These are phyloP conservation scores for Catocala fraxini DNA, from an alignment of 2,888 invertebrate species.

Conservation along the genomic window DNA sequence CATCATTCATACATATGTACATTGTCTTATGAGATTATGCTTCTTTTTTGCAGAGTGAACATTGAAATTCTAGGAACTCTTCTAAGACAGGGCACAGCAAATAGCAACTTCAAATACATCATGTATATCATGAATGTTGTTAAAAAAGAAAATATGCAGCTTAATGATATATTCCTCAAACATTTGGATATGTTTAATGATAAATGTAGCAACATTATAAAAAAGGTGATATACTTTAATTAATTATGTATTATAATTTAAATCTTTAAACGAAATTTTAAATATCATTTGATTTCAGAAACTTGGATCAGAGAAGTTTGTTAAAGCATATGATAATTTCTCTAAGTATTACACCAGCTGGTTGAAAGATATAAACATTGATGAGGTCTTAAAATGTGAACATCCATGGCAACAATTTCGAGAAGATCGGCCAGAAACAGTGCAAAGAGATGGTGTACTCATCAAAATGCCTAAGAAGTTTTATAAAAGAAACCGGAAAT, in stretches of 20 bases:
- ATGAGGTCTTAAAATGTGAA: slow-evolving; percentile 71
- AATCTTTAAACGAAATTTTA: neutral
- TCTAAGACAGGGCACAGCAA: slow-evolving; percentile 89
- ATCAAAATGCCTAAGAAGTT: slow-evolving; percentile 76
- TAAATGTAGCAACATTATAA: slow-evolving; percentile 83
- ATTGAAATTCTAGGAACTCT: slow-evolving; percentile 92
- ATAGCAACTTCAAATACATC: slow-evolving; percentile 90
- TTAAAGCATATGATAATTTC: slow-evolving; percentile 73
- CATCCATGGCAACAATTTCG: slow-evolving; percentile 91
- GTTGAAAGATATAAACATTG: slow-evolving; percentile 75
- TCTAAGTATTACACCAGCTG: slow-evolving; percentile 67
- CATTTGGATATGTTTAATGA: slow-evolving; percentile 89
- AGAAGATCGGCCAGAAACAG: slow-evolving; percentile 71
- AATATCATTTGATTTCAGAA: slow-evolving; percentile 64
- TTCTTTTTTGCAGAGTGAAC: slow-evolving; percentile 88
- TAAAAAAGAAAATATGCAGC: slow-evolving; percentile 87
- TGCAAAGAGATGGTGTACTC: slow-evolving; percentile 67
- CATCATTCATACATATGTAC: too few relatives aligned
- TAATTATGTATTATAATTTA: neutral
- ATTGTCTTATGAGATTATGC: neutral
- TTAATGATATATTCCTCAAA: slow-evolving; percentile 88
- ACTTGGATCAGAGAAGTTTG: slow-evolving; percentile 65
- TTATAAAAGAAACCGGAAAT: slow-evolving; percentile 71
- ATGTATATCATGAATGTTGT: slow-evolving; percentile 90
- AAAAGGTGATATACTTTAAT: slow-evolving; percentile 65